A percentile compares a stretch with the other conserved stretches of the same genome.
Conservation (phyloP, 2,888 invertebrate species). For the Caenorhabditis panamensis region DNA sequence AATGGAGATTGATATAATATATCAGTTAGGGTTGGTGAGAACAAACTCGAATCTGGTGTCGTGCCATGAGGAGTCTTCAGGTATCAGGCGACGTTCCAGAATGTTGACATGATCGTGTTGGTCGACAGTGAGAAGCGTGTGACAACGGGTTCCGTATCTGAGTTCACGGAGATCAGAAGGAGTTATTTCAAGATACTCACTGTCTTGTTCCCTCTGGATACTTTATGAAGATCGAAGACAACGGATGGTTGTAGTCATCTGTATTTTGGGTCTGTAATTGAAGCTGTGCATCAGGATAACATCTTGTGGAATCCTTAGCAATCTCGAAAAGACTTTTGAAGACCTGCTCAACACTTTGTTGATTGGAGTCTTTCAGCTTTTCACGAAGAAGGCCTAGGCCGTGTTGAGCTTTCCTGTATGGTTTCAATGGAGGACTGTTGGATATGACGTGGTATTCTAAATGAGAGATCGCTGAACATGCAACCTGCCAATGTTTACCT, state of each 20-base stretch:
- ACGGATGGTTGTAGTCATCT: conserved; percentile 51
- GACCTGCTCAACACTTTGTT: conserved; percentile 38
- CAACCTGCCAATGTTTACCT: not conserved
- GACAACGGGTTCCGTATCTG: conserved; percentile 62
- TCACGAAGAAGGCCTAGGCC: conserved; percentile 53
- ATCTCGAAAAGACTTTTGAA: conserved; percentile 56
- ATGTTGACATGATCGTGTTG: conserved; percentile 49
- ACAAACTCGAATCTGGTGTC: conserved; percentile 39
- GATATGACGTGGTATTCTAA: conserved; percentile 46
- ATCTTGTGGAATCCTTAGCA: conserved; percentile 48
- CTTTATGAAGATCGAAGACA: conserved; percentile 66
- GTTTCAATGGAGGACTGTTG: conserved; percentile 68
- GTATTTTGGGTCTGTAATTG: conserved; percentile 60
- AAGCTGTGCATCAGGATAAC: conserved; percentile 69
- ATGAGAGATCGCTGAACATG: too few species aligned
- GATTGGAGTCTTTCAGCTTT: conserved; percentile 8
- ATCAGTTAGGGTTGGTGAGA: conserved; percentile 5
- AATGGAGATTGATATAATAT: conserved; percentile 20
- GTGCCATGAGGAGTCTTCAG: conserved; percentile 28
- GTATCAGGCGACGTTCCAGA: conserved; percentile 14
- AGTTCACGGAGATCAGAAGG: too few species aligned
- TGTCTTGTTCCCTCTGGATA: conserved; percentile 47
- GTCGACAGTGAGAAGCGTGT: conserved; percentile 67
- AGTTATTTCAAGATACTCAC: too few species aligned
- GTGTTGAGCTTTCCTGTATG: conserved; percentile 65